These are phyloP conservation scores for Gobio gobio DNA, from an alignment of 2,113 vertebrate genomes.

Conservation along the genomic window DNA sequence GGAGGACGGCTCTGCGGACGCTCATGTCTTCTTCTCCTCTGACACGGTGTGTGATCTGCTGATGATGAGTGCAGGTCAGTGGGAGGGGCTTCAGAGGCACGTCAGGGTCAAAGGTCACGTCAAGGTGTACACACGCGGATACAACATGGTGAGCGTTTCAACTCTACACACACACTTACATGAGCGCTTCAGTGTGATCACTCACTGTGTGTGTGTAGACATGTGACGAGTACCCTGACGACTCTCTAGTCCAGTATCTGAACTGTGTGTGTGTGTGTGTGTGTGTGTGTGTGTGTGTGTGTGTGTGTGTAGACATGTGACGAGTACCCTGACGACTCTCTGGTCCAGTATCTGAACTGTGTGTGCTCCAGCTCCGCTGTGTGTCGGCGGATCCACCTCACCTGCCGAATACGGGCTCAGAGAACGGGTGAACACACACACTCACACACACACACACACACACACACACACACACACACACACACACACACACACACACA, in stretches of 20 bases:
- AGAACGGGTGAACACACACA: slow-evolving; percentile 57
- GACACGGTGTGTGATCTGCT: slow-evolving; percentile 72
- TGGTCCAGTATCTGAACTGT: no score
- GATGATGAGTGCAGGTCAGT: slow-evolving; percentile 72
- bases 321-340: no score
- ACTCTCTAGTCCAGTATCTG: slow-evolving; percentile 70
- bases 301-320: neutral
- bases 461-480: no score
- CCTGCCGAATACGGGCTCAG: slow-evolving; percentile 64
- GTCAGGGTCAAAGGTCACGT: slow-evolving; percentile 78
- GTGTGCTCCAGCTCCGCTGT: slow-evolving; percentile 51
- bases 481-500: neutral
- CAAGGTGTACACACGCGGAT: slow-evolving; percentile 69
- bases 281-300: neutral
- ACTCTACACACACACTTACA: slow-evolving; percentile 19
- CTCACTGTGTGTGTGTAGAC: slow-evolving; percentile 57
- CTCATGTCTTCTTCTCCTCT: slow-evolving; percentile 76
- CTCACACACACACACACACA: no score
- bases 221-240: slow-evolving; percentile 58
- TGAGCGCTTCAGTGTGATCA: slow-evolving; percentile 3
- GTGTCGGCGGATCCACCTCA: slow-evolving; percentile 67
- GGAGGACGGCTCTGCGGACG: slow-evolving; percentile 85
- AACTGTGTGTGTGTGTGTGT: slow-evolving; percentile 56
- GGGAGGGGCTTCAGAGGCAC: slow-evolving; percentile 81
- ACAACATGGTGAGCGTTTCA: slow-evolving; percentile 62